Evolutionary conservation across 2,888 invertebrate genomes (phyloP).

Genomic region (Endotricha flammealis): DNA sequence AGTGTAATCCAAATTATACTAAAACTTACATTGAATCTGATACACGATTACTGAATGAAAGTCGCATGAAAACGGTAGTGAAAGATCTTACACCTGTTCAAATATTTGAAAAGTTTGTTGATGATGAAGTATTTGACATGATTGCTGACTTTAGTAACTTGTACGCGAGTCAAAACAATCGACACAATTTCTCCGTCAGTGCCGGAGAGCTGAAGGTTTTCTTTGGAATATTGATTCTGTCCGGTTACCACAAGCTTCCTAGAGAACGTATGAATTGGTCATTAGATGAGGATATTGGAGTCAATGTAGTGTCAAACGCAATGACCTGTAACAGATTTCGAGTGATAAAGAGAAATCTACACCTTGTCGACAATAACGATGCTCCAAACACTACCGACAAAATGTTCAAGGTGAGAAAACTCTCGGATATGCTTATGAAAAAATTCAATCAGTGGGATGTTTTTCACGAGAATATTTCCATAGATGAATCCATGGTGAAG

Average conservation of each 20-base stretch:
- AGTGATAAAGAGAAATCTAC: constrained; percentile 16
- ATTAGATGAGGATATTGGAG: constrained; percentile 15
- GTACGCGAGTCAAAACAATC: not conserved
- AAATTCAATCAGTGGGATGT: constrained; percentile 23
- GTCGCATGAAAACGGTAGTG: too few species aligned
- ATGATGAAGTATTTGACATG: not conserved
- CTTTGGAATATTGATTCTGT: constrained; percentile 12
- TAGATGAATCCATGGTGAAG: too few species aligned
- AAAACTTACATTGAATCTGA: too few species aligned
- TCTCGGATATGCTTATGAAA: constrained; percentile 16
- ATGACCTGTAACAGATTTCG: constrained; percentile 12
- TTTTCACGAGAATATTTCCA: too few species aligned
- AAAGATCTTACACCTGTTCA: not conserved
- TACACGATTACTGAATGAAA: too few species aligned
- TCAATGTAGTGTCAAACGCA: constrained; percentile 7
- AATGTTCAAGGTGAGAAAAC: constrained; percentile 18
- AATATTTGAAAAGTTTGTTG: too few species aligned
- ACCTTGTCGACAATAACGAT: constrained; percentile 13
- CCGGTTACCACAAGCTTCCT: constrained; percentile 14
- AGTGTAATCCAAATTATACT: not conserved
- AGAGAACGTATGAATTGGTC: constrained; percentile 11
- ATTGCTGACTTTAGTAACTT: not conserved
- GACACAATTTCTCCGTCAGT: not conserved
- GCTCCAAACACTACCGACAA: constrained; percentile 12
- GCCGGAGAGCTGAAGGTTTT: not conserved